Percentiles rank a stretch among this genome's conserved stretches.
phyloP scores from a whole-genome alignment of 35 echinoderm and acorn worm genomes.

The Anneissia japonica region DNA sequence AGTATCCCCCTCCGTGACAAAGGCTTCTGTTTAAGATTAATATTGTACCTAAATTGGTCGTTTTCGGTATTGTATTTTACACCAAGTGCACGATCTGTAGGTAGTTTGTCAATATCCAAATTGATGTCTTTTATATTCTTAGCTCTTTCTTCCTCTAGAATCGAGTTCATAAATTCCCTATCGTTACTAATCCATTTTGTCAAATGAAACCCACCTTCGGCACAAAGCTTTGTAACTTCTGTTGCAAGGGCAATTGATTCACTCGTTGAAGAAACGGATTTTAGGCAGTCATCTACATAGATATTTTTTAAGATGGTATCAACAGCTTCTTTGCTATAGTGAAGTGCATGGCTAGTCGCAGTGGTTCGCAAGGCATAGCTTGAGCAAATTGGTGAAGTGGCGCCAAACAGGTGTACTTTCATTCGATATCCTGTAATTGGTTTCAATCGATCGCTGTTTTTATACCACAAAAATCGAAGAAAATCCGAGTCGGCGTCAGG shows the following conservation, averaged over 20 bases:
- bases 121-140: constrained; percentile 36
- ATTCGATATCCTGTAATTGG: constrained; percentile 18
- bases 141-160: constrained; percentile 38
- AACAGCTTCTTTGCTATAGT: constrained; percentile 10
- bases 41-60: constrained; percentile 32
- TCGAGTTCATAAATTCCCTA: constrained; percentile 29
- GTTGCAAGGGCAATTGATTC: constrained; percentile 10
- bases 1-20: constrained; percentile 39
- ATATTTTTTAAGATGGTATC: constrained; percentile 20
- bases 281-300: constrained; percentile 53
- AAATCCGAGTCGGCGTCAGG: background rate
- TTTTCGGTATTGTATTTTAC: constrained; percentile 40
- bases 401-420: constrained; percentile 51
- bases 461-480: constrained; percentile 32
- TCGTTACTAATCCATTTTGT: constrained; percentile 69
- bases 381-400: constrained; percentile 43
- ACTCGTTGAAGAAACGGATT: constrained; percentile 7
- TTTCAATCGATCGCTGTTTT: background rate
- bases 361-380: constrained; percentile 27
- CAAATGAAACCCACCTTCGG: constrained; percentile 50
- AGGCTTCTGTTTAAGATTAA: background rate
- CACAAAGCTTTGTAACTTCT: constrained; percentile 24
- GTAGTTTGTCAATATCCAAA: constrained; percentile 21
- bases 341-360: constrained; percentile 8
- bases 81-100: constrained; percentile 57